These are phyloP conservation scores for Brachionus koreanus DNA, from an alignment of 1,140 invertebrate genomes.

Conservation along the genomic window DNA sequence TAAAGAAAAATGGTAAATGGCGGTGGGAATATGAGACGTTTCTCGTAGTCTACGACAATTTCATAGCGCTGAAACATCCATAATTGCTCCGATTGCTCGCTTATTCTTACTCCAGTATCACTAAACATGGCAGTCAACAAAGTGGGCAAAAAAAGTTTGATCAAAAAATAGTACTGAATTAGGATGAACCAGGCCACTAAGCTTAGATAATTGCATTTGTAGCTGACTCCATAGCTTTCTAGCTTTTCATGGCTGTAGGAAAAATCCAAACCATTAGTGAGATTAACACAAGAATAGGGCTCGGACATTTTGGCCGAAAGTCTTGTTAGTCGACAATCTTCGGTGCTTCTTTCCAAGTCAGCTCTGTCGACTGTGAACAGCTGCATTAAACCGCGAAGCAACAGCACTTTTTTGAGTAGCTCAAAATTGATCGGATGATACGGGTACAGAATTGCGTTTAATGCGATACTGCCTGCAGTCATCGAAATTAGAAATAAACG, in stretches of 20 bases:
- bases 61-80: conserved; percentile 61
- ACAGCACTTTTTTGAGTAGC: conserved; percentile 52
- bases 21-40: conserved; percentile 48
- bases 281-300: conserved; percentile 39
- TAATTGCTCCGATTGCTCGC: conserved; percentile 51
- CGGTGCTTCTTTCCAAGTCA: conserved; percentile 52
- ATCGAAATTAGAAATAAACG: conserved; percentile 59
- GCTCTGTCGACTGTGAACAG: conserved; percentile 58
- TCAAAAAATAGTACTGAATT: conserved; percentile 58
- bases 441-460: conserved; percentile 59
- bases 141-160: conserved; percentile 59
- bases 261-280: conserved; percentile 28
- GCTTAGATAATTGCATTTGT: conserved; percentile 54
- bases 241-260: conserved; percentile 18
- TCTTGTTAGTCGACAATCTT: conserved; percentile 36
- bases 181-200: conserved; percentile 56
- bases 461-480: conserved; percentile 57
- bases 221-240: neutral
- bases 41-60: conserved; percentile 60
- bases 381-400: conserved; percentile 54
- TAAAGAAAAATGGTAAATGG: conserved; percentile 33
- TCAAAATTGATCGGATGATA: conserved; percentile 54
- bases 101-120: conserved; percentile 53
- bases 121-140: conserved; percentile 59
- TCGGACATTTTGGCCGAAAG: neutral